Percentiles rank a stretch among this genome's conserved stretches.
Evolutionary conservation across 2,797 vertebrate genomes (phyloP).

Genomic region (Carapus acus): DNA sequence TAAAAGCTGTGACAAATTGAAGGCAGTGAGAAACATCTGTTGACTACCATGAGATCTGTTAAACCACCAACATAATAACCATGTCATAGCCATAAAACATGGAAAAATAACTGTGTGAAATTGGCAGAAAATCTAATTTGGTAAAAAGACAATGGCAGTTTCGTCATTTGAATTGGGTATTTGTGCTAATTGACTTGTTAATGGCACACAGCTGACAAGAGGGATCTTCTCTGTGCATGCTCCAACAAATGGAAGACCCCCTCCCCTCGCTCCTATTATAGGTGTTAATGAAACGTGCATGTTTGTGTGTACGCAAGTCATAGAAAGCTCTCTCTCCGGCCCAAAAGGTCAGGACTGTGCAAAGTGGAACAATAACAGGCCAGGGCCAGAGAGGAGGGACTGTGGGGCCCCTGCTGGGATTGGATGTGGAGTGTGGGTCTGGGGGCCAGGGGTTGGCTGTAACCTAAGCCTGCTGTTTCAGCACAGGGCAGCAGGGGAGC

Average conservation of each 20-base stretch:
- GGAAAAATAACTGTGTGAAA: constrained; percentile 54
- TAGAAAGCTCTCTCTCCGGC: constrained; percentile 71
- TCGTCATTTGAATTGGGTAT: constrained; percentile 26
- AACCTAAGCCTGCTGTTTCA: constrained; percentile 85
- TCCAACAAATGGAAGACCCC: constrained; percentile 66
- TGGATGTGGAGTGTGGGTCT: constrained; percentile 31
- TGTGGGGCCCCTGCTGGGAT: constrained; percentile 33
- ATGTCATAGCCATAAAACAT: constrained; percentile 58
- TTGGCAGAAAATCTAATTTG: constrained; percentile 70
- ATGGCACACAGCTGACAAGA: constrained; percentile 74
- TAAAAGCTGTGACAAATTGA: constrained; percentile 3
- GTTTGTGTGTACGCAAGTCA: constrained; percentile 59
- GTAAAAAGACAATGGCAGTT: constrained; percentile 40
- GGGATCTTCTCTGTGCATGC: constrained; percentile 62
- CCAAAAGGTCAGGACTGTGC: constrained; percentile 80
- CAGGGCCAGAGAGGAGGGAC: constrained; percentile 61
- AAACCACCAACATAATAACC: constrained; percentile 29
- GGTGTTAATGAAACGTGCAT: constrained; percentile 79
- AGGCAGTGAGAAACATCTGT: constrained; percentile 35
- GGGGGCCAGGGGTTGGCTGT: constrained; percentile 60
- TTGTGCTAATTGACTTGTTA: constrained; percentile 76
- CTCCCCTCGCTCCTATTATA: constrained; percentile 69
- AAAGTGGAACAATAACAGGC: constrained; percentile 88
- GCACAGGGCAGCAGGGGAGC: constrained; percentile 78
- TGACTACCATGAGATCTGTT: constrained; percentile 21